phyloP scores from a whole-genome alignment of 2,888 invertebrate genomes.

The Epistrophella euchroma region DNA sequence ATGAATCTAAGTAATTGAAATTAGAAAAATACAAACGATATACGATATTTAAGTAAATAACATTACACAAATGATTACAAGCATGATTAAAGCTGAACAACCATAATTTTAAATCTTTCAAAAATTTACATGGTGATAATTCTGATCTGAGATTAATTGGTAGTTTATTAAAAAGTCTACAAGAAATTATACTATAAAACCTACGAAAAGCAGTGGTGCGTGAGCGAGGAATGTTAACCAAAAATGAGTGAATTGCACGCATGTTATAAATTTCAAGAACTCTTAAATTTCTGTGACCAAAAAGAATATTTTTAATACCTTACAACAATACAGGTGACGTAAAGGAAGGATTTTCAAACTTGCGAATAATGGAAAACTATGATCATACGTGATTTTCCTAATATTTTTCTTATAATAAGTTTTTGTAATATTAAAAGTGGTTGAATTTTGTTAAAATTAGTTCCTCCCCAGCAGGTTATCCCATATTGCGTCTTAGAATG shows the following conservation, averaged over 20 bases:
- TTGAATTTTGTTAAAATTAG: background rate
- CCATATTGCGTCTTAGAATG: background rate
- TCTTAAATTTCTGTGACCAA: background rate
- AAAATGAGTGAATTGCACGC: no score
- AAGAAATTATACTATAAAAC: no score
- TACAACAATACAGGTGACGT: background rate
- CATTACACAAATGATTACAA: background rate
- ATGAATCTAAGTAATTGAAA: no score
- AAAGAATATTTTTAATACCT: background rate
- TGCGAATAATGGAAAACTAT: background rate
- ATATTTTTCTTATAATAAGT: background rate
- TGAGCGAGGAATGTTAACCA: no score
- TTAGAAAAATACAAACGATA: no score
- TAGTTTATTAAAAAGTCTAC: background rate
- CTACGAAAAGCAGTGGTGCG: no score
- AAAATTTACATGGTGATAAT: background rate
- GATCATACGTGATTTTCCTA: background rate
- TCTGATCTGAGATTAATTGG: background rate
- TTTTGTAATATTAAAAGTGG: background rate
- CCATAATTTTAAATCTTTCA: constrained; percentile 5
- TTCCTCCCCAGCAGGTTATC: no score
- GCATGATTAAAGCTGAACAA: background rate
- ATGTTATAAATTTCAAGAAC: no score
- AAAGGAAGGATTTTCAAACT: background rate
- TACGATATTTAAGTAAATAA: no score